Percentiles rank a stretch among this genome's conserved stretches.
phyloP scores from a whole-genome alignment of 2,797 vertebrate species.

The Xenops minutus region DNA sequence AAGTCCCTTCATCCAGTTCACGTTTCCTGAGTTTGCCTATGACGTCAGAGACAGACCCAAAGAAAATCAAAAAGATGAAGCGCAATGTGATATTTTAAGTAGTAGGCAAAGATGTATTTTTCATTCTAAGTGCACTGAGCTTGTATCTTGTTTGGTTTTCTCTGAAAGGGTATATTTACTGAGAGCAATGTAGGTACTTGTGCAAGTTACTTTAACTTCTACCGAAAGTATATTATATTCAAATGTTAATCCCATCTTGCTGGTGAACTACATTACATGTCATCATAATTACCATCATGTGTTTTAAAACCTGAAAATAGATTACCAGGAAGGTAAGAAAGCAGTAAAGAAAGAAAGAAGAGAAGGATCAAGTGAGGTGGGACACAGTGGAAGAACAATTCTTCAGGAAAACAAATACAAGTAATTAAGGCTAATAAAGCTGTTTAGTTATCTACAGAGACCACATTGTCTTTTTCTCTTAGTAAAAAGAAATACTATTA shows the following conservation, averaged over 20 bases:
- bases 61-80: neutral
- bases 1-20: neutral
- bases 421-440: neutral
- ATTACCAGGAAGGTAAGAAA: neutral
- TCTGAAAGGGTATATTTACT: neutral
- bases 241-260: neutral
- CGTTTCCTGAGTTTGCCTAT: neutral
- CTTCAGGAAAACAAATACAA: neutral
- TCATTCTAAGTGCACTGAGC: neutral
- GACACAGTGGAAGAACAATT: neutral
- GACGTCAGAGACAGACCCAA: neutral
- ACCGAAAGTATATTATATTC: neutral
- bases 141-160: neutral
- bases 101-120: neutral
- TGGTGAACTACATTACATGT: neutral
- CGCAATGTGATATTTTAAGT: neutral
- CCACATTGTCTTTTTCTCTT: neutral
- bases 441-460: neutral
- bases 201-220: neutral
- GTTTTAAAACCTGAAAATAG: neutral
- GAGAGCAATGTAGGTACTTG: neutral
- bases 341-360: neutral
- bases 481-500: neutral
- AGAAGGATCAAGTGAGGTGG: neutral
- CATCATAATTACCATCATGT: neutral